Evolutionary conservation across 2,797 vertebrate species (phyloP), one percentile per base, ranked within the genome.

Genomic region (Sebastes miniatus): DNA sequence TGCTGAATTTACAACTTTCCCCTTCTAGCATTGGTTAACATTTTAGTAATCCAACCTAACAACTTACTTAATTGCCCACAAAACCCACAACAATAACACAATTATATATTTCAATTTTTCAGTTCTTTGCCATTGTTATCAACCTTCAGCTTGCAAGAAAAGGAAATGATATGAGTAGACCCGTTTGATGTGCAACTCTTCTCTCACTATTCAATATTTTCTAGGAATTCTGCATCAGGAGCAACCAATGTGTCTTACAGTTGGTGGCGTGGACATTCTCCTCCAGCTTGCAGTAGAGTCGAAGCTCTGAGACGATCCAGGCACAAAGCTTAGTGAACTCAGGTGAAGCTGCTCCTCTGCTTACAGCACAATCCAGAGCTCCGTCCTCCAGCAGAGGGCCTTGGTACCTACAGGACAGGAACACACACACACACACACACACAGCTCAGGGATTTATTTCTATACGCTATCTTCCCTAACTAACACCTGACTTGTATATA

Each of bases 261-360:
- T 97, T 98, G 24, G 98, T 99, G 81, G 98, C 97, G 43, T 99
- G 97, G 58, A 99, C 98, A 61, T 98, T 98, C 93, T 99, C 99
- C 87, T 99, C 98, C 87, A 99, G 94, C 85, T 95, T 96, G 93
- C 97, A 97, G 93, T 98, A 97, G 0, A 97, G 94, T 77, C 95
- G 95, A 65, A 99, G 93, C 92, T 99, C 98, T 1, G 98, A 96
- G 2, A 98, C 95, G 52, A 99, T 88, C 99, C 99, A 99, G 80
- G 97, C 96, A 81, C 97, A 99, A 78, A 99, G 96, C 92, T 99
- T 99, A n/a, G 98, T 99, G 82, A 96, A 99, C 89, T 99, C 98
- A 0, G 97, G 98, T 56, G 97, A 98, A 67, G 93, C 93, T 71
- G 98, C 98, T 90, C 98, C 99, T 75, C 83, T 91, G 31, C 81